Evolutionary conservation across 2,888 invertebrate genomes (phyloP), one percentile per base, ranked within the genome.

Genomic region (Lepidochrysops patricia): DNA sequence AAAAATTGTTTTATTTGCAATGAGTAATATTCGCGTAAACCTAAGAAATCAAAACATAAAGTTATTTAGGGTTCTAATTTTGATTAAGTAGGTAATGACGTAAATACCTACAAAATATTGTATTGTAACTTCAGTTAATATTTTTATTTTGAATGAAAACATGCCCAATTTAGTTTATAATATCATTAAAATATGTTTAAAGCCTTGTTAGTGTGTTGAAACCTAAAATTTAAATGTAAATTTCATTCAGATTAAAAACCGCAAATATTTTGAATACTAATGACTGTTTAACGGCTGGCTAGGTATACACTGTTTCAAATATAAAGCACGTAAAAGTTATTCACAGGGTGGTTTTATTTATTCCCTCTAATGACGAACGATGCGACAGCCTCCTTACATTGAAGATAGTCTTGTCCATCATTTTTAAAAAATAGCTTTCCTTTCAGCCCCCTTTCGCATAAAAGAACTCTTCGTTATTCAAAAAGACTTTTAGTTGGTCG

Each of bases 391-490:
- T 72, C 73, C 78, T 80, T 79, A 83, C 82, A 82, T 82, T 80
- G 78, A 83, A 80, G 80, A 80, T 81, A 79, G 74, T 19, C 74
- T 64, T 70, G 64, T 69, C 74, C 78, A 78, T 80, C 79, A 80
- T 84, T 82, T 77, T 72, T 79, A 75, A 82, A 80, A 84, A 84
- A 81, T 81, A 79, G 76, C 76, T 80, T 77, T 79, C 75, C 75
- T 82, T 87, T 85, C 81, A 84, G 66, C 71, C 71, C 72, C 74
- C 72, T 73, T 71, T 75, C 73, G 69, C 72, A 82, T 84, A 82
- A 85, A 84, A 73, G 79, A 79, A 76, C 82, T 80, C 78, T 84
- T 81, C 79, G 79, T 85, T 83, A 84, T 85, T 82, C 80, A 84
- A 76, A 80, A 75, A 77, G 75, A 78, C 76, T 79, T 76, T 82